These are phyloP conservation scores for Luffia ferchaultella DNA, from an alignment of 2,888 invertebrate genomes.

Conservation along the genomic window DNA sequence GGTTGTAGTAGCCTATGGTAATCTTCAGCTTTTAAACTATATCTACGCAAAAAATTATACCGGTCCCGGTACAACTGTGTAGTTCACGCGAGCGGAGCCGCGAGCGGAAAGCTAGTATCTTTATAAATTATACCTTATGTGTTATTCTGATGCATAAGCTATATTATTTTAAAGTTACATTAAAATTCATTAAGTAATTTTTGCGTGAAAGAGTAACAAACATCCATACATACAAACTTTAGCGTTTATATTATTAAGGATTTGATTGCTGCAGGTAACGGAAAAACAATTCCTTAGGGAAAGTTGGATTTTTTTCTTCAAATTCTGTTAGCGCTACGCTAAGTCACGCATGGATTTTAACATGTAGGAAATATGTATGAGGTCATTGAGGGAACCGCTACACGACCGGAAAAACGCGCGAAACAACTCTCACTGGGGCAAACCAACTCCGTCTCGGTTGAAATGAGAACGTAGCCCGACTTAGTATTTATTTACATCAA, in stretches of 20 bases:
- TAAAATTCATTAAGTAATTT: neutral
- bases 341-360: neutral
- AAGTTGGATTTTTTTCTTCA: neutral
- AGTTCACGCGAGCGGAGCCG: too few relatives aligned
- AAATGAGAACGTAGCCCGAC: neutral
- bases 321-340: neutral
- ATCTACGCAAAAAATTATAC: too few relatives aligned
- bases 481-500: too few relatives aligned
- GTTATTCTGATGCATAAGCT: too few relatives aligned
- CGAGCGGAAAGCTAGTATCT: too few relatives aligned
- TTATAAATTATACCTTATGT: too few relatives aligned
- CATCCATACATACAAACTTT: neutral
- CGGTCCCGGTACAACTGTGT: too few relatives aligned
- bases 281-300: neutral
- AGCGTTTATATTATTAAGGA: too few relatives aligned
- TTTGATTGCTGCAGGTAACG: too few relatives aligned
- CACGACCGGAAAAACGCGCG: constrained; percentile 40
- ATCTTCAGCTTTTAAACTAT: too few relatives aligned
- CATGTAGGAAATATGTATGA: neutral
- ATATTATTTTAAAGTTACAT: too few relatives aligned
- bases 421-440: neutral
- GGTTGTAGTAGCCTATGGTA: too few relatives aligned
- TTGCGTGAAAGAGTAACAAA: neutral
- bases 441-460: neutral
- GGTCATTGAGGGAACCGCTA: constrained; percentile 32